Conservation (phyloP, 2,888 invertebrate species). For the Sinohyriopsis cumingii region DNA sequence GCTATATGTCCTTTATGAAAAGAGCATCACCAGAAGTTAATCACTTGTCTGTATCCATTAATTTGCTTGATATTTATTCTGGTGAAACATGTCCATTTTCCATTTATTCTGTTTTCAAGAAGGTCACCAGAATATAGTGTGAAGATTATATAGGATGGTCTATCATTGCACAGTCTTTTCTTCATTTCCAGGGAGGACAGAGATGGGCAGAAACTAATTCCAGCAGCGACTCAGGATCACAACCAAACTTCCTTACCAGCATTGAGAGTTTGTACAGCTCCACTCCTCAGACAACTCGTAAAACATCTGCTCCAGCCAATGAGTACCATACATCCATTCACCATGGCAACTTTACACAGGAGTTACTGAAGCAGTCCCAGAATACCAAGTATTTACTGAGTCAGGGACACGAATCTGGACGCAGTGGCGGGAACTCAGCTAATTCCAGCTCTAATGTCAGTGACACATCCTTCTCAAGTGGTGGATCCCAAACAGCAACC, state of each 20-base stretch:
- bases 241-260: constrained; percentile 32
- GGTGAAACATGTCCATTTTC: too few species aligned
- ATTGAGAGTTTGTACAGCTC: constrained; percentile 47
- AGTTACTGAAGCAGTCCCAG: constrained; percentile 64
- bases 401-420: constrained; percentile 45
- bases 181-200: too few species aligned
- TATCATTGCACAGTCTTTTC: too few species aligned
- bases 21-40: too few species aligned
- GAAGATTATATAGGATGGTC: too few species aligned
- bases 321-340: constrained; percentile 41
- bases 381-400: constrained; percentile 64
- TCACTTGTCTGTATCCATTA: too few species aligned
- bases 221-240: too few species aligned
- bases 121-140: too few species aligned
- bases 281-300: constrained; percentile 21
- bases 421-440: constrained; percentile 32
- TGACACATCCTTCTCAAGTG: constrained; percentile 59
- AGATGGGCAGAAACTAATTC: too few species aligned
- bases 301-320: constrained; percentile 11
- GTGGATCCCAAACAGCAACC: constrained; percentile 41
- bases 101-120: too few species aligned
- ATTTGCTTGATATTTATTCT: too few species aligned
- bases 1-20: too few species aligned
- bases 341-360: constrained; percentile 62
- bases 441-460: constrained; percentile 55